Evolutionary conservation across 2,113 vertebrate genomes (phyloP), one percentile per base, ranked within the genome.

Genomic region (Colaptes auratus): DNA sequence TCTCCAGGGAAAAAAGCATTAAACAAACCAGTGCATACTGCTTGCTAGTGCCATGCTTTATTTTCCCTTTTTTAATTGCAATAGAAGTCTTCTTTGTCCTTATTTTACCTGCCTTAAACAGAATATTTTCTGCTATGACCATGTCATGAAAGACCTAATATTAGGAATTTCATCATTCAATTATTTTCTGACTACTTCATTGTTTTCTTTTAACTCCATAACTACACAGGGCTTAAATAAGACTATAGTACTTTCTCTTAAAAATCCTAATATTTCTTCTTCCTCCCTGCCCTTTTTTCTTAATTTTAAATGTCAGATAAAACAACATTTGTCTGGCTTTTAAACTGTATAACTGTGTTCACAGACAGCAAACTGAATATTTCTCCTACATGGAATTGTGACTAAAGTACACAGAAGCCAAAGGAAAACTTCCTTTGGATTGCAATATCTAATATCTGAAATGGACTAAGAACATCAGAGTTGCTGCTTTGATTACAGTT

Each of bases 221-320:
- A 3, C 31, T 44, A 39, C 18, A 84, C 10, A 64, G 7, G 66
- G 15, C 33, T 90, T 78, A 59, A 15, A 19, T 27, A 77, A 63
- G 8, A 31, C 18, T 63, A 7, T 3, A 75, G 35, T 31, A 25
- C 6, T 24, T 72, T 9, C 44, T 4, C 1, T 18, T 48, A 28
- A 23, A 92, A 83, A 33, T 25, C 33, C 10, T 36, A 55, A 20
- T 3, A 52, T 50, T 82, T 63, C 53, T 33, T 48, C 52, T 14
- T 9, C 12, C 6, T 10, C 1, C 2, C 14, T 9, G 0, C 6
- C 3, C 1, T 25, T 61, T 25, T 28, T 42, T 66, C 21, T 55
- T 14, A 24, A 48, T 65, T 66, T 67, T n/a, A 36, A 58, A 53
- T 77, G 20, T 2, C 10, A 81, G n/a, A 60, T 31, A 30, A 56